Base-by-base conservation (phyloP, 2,888 invertebrate species). In the Drosophila pseudotakahashii region DNA sequence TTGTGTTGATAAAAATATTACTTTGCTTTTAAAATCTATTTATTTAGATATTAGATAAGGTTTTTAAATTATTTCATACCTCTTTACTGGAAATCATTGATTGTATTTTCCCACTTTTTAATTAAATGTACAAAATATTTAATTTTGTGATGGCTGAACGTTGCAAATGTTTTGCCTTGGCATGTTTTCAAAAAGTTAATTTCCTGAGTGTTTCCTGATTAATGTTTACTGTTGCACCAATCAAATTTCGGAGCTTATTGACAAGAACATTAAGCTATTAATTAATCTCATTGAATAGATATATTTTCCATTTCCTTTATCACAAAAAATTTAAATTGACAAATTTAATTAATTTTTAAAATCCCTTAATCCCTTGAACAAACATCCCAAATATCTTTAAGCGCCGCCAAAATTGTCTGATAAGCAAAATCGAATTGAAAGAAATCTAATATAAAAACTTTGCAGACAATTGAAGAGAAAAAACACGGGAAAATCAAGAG, bases 381-480 rank as follows among this genome's bases (percentile, higher is more conserved):
- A 68, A 32, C 14, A 44, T 13, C 11, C 13, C 3, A 32, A 32
- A 11, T 2, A 7, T 30, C 16, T 7, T 13, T 34, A 13, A 32
- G 48, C 69, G 69, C 69, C 61, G 48, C 70, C 50, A 73, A 75
- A 75, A 73, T 62, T 63, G 68, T 50, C 67, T 51, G 32, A 34
- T 9, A 45, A 41, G 53, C 39, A 42, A 52, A 19, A 51, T 45
- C 23, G n/a, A 48, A 34, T 66, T 41, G 14, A 14, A 53, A 54
- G 14, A 13, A 34, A 42, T 41, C 32, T 42, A 23, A 34, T 60
- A 19, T 42, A 19, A 51, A 73, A 74, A 76, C 68, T 68, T 78
- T 47, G 48, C 54, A 73, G 76, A 76, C 80, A 85, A 81, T 78
- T 61, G 71, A 57, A 53, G 75, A 55, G 37, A 37, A 66, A 52